Conservation (phyloP, 2,797 vertebrate species). For the Sus cebifrons region DNA sequence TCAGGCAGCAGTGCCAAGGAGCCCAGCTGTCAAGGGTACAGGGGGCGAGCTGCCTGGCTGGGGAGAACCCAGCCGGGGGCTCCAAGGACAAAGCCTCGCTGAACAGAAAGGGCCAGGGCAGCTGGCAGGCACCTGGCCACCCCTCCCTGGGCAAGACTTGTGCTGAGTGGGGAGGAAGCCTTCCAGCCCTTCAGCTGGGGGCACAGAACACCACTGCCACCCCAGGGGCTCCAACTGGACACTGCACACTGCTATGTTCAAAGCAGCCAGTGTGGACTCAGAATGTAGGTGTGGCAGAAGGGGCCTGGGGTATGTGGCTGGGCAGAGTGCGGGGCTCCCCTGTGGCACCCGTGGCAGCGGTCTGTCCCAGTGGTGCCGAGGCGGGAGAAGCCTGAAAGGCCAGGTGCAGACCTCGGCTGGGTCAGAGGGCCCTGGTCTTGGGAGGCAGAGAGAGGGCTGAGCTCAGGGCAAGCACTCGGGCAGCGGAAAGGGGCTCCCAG, state of each 20-base stretch:
- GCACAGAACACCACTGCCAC: neutral
- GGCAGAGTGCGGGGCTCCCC: neutral
- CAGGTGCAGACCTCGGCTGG: neutral
- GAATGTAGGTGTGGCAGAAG: neutral
- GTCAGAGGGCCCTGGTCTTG: too few relatives aligned
- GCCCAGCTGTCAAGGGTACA: constrained; percentile 66
- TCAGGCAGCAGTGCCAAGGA: constrained; percentile 22
- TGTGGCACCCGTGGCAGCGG: too few relatives aligned
- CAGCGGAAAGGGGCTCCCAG: neutral
- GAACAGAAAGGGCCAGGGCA: neutral
- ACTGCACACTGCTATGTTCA: neutral
- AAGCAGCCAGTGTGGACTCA: neutral
- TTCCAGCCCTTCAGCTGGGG: neutral
- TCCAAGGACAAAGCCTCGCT: neutral
- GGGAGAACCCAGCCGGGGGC: neutral
- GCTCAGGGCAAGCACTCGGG: neutral
- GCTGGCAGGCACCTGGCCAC: neutral
- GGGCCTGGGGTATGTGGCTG: accelerated
- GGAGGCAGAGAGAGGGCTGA: neutral
- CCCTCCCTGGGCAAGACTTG: neutral
- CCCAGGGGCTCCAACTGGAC: neutral
- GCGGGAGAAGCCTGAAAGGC: neutral
- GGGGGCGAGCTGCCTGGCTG: neutral
- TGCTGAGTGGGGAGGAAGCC: too few relatives aligned
- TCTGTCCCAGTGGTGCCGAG: neutral